Percentiles rank a stretch among this genome's conserved stretches.
Evolutionary conservation across 2,888 invertebrate species (phyloP).

Genomic region (Coenonympha glycerion): DNA sequence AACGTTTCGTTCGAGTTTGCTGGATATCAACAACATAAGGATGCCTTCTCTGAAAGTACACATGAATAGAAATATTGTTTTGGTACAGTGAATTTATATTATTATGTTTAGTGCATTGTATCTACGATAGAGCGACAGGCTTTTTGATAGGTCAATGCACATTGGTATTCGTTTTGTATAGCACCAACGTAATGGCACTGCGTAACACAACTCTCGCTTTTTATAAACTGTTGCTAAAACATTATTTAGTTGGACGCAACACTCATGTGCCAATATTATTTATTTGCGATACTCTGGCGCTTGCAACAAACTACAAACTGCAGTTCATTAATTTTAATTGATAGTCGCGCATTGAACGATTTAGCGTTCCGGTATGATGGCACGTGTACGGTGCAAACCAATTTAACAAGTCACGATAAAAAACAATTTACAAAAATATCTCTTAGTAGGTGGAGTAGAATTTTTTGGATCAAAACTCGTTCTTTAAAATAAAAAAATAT

Average conservation of each 20-base stretch:
- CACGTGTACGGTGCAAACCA: too few species aligned
- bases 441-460: too few species aligned
- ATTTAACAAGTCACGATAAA: too few species aligned
- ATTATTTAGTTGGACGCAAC: conserved; percentile 10
- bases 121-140: background rate
- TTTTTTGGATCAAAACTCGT: too few species aligned
- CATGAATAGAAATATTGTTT: too few species aligned
- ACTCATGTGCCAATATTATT: conserved; percentile 17
- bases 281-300: background rate
- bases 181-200: conserved; percentile 19
- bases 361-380: background rate
- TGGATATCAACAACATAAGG: too few species aligned
- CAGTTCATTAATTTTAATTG: background rate
- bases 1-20: too few species aligned
- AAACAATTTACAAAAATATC: too few species aligned
- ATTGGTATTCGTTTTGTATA: conserved; percentile 23
- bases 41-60: too few species aligned
- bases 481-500: too few species aligned
- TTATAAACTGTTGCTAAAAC: conserved; percentile 17
- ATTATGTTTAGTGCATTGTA: background rate
- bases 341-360: background rate
- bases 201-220: conserved; percentile 25
- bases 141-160: conserved; percentile 3
- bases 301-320: background rate
- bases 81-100: background rate